Evolutionary conservation across 2,113 vertebrate species (phyloP).

Genomic region (Myotis yumanensis): DNA sequence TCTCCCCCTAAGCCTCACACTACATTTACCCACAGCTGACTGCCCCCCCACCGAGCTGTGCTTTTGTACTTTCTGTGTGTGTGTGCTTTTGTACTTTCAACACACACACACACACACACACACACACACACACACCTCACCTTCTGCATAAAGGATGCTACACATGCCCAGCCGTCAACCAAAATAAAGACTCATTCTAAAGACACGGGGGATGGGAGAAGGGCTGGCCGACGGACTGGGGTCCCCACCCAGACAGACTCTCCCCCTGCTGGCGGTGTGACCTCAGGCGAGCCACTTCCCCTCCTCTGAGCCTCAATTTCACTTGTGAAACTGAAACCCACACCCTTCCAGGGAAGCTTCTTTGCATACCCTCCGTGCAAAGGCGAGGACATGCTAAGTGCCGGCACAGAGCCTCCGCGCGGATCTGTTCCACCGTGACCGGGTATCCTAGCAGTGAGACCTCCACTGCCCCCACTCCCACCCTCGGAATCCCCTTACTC

Average conservation of each 20-base stretch:
- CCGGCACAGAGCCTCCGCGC: neutral
- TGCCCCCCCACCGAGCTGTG: neutral
- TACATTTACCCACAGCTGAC: neutral
- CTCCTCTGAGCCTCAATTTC: neutral
- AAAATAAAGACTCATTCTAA: conserved; percentile 11
- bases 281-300: conserved; percentile 27
- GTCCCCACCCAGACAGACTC: too few relatives aligned
- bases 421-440: neutral
- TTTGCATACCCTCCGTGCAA: neutral
- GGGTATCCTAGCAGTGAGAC: conserved; percentile 10
- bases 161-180: neutral
- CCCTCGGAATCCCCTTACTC: neutral
- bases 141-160: neutral
- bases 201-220: neutral
- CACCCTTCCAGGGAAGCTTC: neutral
- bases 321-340: neutral
- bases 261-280: neutral
- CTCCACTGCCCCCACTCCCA: neutral
- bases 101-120: too few relatives aligned
- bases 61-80: neutral
- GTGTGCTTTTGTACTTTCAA: too few relatives aligned
- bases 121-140: neutral
- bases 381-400: too few relatives aligned
- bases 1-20: neutral
- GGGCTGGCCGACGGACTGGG: neutral